Conservation (phyloP, 1,140 invertebrate genomes). For the Telenomus remus region DNA sequence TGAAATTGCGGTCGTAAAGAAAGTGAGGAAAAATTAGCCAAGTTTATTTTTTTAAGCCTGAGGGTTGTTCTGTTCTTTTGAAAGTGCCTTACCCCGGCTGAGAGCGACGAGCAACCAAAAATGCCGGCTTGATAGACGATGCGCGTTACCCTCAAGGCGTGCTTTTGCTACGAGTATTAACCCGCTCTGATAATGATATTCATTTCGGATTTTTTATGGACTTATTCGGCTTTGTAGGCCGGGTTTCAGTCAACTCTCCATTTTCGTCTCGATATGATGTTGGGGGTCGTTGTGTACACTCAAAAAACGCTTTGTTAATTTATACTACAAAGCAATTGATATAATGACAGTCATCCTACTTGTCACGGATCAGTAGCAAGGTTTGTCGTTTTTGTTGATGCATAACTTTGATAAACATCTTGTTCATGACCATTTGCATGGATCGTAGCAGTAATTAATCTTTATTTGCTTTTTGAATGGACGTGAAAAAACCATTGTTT, state of each 20-base stretch:
- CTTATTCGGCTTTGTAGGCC: slow-evolving; percentile 17
- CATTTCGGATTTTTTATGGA: slow-evolving; percentile 34
- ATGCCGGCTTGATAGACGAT: slow-evolving; percentile 30
- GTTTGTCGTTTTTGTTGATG: background rate
- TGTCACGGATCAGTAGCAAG: background rate
- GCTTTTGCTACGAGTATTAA: slow-evolving; percentile 50
- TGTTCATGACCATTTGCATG: no score
- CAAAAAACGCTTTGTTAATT: slow-evolving; percentile 7
- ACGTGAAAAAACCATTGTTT: no score
- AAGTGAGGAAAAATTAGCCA: slow-evolving; percentile 49
- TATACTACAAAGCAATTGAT: background rate
- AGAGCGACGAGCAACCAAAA: slow-evolving; percentile 30
- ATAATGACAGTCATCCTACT: background rate
- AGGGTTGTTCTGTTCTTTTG: slow-evolving; percentile 48
- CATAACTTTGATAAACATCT: background rate
- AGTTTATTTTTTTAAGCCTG: slow-evolving; percentile 52
- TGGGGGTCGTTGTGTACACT: background rate
- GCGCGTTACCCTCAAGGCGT: slow-evolving; percentile 40
- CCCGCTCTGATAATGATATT: slow-evolving; percentile 42
- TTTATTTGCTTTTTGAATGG: no score
- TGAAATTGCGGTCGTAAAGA: slow-evolving; percentile 61
- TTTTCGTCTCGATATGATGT: background rate
- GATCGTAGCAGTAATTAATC: no score
- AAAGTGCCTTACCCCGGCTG: slow-evolving; percentile 45
- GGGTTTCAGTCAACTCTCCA: slow-evolving; percentile 31